A percentile compares a stretch with the other conserved stretches of the same genome.
phyloP scores from a whole-genome alignment of 2,888 invertebrate genomes.

The Psylliodes chrysocephalus region DNA sequence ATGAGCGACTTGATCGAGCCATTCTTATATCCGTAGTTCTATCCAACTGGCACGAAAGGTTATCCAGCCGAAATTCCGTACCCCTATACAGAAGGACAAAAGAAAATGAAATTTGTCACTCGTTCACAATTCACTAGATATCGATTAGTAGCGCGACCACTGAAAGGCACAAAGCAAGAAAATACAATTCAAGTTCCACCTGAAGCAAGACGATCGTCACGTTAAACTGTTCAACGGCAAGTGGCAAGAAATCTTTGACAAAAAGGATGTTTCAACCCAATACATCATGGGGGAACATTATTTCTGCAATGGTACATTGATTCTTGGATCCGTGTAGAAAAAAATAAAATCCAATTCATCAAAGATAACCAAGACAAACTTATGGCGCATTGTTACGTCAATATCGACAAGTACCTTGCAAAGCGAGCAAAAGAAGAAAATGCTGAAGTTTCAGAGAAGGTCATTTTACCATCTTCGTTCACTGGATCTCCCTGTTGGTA shows the following conservation, averaged over 20 bases:
- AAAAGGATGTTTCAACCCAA: not conserved
- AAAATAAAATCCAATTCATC: not conserved
- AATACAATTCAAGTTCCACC: no score
- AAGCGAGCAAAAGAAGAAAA: constrained; percentile 43
- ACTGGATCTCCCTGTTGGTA: constrained; percentile 54
- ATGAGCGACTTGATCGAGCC: not conserved
- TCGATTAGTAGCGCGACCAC: not conserved
- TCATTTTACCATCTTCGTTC: constrained; percentile 50
- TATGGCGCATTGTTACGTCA: not conserved
- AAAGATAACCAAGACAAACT: constrained; percentile 3
- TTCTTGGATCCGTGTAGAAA: not conserved
- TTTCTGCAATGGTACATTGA: constrained; percentile 1
- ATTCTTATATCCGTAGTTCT: not conserved
- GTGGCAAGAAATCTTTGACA: no score
- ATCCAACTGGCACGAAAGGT: not conserved
- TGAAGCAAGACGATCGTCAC: no score
- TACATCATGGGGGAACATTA: not conserved
- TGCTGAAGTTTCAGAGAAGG: constrained; percentile 41
- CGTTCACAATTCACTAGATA: not conserved
- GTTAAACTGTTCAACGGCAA: no score
- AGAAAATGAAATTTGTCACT: not conserved
- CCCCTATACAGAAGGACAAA: no score
- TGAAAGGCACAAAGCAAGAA: not conserved
- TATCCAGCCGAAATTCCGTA: not conserved
- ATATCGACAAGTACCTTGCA: not conserved